Evolutionary conservation across 2,888 invertebrate species (phyloP), one percentile per base, ranked within the genome.

Genomic region (Chrysina gloriosa): DNA sequence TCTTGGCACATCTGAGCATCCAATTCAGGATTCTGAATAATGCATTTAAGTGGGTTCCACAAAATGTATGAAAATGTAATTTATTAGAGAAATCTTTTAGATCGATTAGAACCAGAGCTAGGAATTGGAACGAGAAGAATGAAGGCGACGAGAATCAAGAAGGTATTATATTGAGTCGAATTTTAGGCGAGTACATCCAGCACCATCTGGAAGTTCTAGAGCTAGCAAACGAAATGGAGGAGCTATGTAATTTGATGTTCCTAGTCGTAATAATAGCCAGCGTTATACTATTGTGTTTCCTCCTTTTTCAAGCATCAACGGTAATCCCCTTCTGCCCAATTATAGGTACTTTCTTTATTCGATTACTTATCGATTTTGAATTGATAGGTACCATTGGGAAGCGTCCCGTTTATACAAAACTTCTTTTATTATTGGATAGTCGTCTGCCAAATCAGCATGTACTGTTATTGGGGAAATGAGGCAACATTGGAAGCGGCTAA

Each of bases 391-490:
- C 64, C 71, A 0, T 5, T 71, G 16, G 65, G 48, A 11, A 74
- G 74, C 42, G 25, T 73, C 2, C 48, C 48, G 6, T 75, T 72
- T 25, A 47, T 74, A 9, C 71, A 73, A 66, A 69, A 72, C 45
- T 52, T 70, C 16, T 67, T 65, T 19, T 75, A 73, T 39, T 74
- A 71, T 34, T 69, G 70, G 31, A 69, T 73, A 25, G 72, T 76
- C 14, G 71, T 72, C 6, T 72, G 68, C 39, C 74, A 76, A 65
- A 70, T 74, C 11, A 70, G 71, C 19, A 68, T 73, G 65, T 76
- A 71, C 36, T 75, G 75, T n/a, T 75, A 73, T 63, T 75, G 75
- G 73, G 76, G 75, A 1, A 73, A 76, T 34, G 73, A 75, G 52
- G 70, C 74, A 21, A 73, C 70, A 11, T 27, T 72, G 16, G 65